phyloP scores from a whole-genome alignment of 37 sponge, comb jelly and placozoan species.

The Eunapius fragilis region DNA sequence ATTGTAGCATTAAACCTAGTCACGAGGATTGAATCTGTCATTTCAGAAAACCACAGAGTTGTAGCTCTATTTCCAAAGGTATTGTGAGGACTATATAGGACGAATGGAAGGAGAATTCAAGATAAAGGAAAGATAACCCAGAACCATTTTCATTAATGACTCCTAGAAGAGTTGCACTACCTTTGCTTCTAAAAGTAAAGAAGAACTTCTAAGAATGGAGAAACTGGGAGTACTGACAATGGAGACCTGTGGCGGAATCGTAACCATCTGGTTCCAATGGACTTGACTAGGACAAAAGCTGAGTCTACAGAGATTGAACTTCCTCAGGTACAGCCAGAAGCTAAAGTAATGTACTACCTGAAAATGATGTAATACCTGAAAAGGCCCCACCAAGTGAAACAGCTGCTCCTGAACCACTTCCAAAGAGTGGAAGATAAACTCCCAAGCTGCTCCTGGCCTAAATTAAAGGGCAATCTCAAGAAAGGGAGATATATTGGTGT shows the following conservation, averaged over 20 bases:
- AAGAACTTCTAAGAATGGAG: slow-evolving; percentile 31
- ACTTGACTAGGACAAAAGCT: too few relatives aligned
- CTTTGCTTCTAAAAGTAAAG: slow-evolving; percentile 32
- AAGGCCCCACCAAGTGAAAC: too few relatives aligned
- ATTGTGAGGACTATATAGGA: slow-evolving; percentile 16
- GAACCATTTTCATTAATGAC: slow-evolving; percentile 25
- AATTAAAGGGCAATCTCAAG: too few relatives aligned
- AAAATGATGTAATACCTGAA: too few relatives aligned
- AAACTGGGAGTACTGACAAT: slow-evolving; percentile 15
- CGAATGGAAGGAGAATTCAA: slow-evolving; percentile 38
- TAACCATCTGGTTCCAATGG: too few relatives aligned
- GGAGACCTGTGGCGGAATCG: neutral
- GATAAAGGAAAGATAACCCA: neutral
- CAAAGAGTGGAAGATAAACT: too few relatives aligned
- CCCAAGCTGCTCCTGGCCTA: too few relatives aligned
- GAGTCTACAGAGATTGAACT: too few relatives aligned
- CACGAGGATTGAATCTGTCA: neutral
- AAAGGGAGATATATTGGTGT: too few relatives aligned
- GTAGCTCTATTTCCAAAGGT: slow-evolving; percentile 8
- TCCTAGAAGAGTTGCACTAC: slow-evolving; percentile 43
- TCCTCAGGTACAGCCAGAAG: too few relatives aligned
- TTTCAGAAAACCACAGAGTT: neutral
- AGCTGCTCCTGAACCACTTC: too few relatives aligned
- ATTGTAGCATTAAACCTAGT: slow-evolving; percentile 19
- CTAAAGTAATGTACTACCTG: too few relatives aligned